Base-by-base conservation (phyloP, 2,888 invertebrate species). In the Alloplasta piceator region DNA sequence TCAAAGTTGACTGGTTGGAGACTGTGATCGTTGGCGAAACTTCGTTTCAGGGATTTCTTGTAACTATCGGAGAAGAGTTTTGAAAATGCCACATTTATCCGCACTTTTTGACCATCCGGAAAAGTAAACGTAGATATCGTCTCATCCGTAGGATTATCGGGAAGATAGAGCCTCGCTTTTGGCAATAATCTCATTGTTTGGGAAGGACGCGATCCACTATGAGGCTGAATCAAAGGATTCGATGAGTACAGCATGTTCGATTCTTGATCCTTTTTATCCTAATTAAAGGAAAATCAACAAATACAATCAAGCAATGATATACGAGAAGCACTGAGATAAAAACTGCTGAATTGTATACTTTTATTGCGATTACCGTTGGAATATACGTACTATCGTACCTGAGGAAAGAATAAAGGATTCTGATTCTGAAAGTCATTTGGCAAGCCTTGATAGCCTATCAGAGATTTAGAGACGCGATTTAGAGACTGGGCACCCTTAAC, bases 61-160 rank as follows among this genome's bases (percentile, higher is more conserved):
- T 85, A 85, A 63, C 73, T 75, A 58, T 82, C 80, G 52, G 84
- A 83, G 63, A 85, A 83, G 43, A 86, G 83, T 71, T 84, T 84
- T 67, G 83, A 79, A 70, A 85, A 84, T 26, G 72, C 84, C 26
- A 80, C 85, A 73, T 87, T 85, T 80, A 87, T 83, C 78, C 71
- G 78, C 26, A 85, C 83, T 66, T 78, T 83, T 63, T 84, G 84
- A 63, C 86, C 85, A 61, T 85, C 82, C 50, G 85, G 84, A 71
- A 86, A 86, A 14, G 82, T 83, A 55, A 84, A 85, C 46, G 70
- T 82, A 41, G 82, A 81, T 55, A 67, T 78, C 48, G 80, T 80
- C 74, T 85, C 80, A 63, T 83, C 84, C 55, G 79, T 66, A 36
- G 73, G 55, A 82, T 82, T 83, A 36, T 82, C 73, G 26, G 80